Conservation (phyloP, 2,888 invertebrate species). For the Nebria salina region DNA sequence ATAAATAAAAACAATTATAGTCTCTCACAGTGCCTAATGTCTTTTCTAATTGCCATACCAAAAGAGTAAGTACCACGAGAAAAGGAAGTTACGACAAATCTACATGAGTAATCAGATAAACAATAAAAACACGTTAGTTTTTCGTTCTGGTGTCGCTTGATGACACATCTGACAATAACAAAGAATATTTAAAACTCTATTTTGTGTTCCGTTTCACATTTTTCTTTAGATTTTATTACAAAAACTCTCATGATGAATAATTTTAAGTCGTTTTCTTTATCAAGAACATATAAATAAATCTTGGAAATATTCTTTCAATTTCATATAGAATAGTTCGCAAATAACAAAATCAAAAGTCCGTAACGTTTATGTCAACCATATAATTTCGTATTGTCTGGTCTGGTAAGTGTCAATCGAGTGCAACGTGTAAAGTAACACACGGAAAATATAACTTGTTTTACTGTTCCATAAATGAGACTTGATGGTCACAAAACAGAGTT, state of each 20-base stretch:
- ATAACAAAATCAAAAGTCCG: background rate
- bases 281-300: too few species aligned
- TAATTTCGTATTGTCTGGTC: background rate
- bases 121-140: constrained; percentile 26
- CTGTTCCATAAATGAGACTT: constrained; percentile 33
- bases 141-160: background rate
- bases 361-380: background rate
- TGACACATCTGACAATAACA: background rate
- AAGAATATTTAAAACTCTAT: too few species aligned
- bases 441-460: constrained; percentile 34
- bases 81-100: constrained; percentile 24
- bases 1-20: constrained; percentile 47
- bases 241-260: too few species aligned
- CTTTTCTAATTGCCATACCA: constrained; percentile 40
- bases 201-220: too few species aligned
- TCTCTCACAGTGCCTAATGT: constrained; percentile 36
- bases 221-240: too few species aligned
- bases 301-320: too few species aligned
- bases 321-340: background rate
- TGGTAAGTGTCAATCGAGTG: background rate
- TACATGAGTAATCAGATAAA: constrained; percentile 35
- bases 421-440: constrained; percentile 2
- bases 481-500: constrained; percentile 22
- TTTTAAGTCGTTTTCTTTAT: too few species aligned
- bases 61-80: constrained; percentile 32